Base-by-base conservation (phyloP, 1,140 invertebrate species). In the Caerostris darwini region DNA sequence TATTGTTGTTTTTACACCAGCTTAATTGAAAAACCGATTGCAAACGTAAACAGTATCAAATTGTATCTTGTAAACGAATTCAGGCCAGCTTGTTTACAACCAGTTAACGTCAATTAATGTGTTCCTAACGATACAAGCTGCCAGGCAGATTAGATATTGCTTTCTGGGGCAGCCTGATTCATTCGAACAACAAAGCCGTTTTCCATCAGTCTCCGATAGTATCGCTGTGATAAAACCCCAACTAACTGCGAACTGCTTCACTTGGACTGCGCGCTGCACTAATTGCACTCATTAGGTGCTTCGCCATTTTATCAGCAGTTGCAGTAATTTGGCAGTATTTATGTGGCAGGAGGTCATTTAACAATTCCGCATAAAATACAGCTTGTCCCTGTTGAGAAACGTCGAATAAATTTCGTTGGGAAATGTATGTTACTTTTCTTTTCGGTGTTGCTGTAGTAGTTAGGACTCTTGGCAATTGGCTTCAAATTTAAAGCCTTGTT, bases 241-340 rank as follows among this genome's bases (percentile, higher is more conserved):
- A 83, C 90, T 64, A 67, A 92, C 90, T 83, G 53, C 59, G 7
- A 85, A 69, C 54, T 7, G 34, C 89, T 81, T 8, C 10, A 17
- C 54, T 90, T 17, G 7, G 54, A 57, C 34, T 5, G 2, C 8
- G 19, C n/a, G 14, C n/a, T 3, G 56, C n/a, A 58, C 89, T 90
- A 90, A 90, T 90, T 90, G 69, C 53, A 7, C 89, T 77, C 89
- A 90, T 90, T 90, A 90, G 89, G 67, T 77, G n/a, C 10, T 87
- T 14, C 67, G 5, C 14, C 17, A 58, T 90, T 90, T 90, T 90
- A 90, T 90, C 89, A 77, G 50, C 34, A 12, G 69, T n/a, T 59
- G 8, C 2, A 90, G 61, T 71, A 89, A 69, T 69, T 69, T 89
- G n/a, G 34, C 8, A 12, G 67, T 90, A 81, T 77, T 81, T 90